Evolutionary conservation across 2,797 vertebrate genomes (phyloP).

Genomic region (Clarias fuscus): DNA sequence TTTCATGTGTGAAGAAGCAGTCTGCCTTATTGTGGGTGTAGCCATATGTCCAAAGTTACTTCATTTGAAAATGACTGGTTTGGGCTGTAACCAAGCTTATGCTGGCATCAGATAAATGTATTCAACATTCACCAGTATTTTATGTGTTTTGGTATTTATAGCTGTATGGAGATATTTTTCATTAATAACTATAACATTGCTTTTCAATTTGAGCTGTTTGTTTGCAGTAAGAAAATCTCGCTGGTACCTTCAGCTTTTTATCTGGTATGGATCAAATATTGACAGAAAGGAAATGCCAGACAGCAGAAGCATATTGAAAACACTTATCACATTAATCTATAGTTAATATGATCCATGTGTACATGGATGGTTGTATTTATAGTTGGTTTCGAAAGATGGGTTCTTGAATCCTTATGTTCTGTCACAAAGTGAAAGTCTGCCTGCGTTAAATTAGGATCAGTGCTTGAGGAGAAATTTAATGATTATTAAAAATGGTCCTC

Average conservation of each 20-base stretch:
- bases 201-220: background rate
- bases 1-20: conserved; percentile 48
- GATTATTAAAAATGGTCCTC: conserved; percentile 36
- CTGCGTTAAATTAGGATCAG: conserved; percentile 51
- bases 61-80: conserved; percentile 42
- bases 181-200: background rate
- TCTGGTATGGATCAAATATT: background rate
- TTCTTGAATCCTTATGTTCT: background rate
- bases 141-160: background rate
- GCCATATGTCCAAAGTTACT: conserved; percentile 55
- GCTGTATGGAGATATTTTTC: background rate
- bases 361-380: background rate
- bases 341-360: background rate
- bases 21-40: conserved; percentile 51
- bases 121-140: conserved; percentile 8
- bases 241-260: too few relatives aligned
- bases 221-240: background rate
- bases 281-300: background rate
- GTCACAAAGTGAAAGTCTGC: conserved; percentile 12
- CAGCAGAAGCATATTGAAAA: background rate
- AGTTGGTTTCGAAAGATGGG: background rate
- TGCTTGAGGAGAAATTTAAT: conserved; percentile 57
- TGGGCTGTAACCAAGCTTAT: conserved; percentile 30
- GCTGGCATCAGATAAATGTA: conserved; percentile 15
- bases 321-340: background rate